A percentile compares a stretch with the other conserved stretches of the same genome.
phyloP scores from a whole-genome alignment of 2,888 invertebrate genomes.

The Brachyopa scutellaris region DNA sequence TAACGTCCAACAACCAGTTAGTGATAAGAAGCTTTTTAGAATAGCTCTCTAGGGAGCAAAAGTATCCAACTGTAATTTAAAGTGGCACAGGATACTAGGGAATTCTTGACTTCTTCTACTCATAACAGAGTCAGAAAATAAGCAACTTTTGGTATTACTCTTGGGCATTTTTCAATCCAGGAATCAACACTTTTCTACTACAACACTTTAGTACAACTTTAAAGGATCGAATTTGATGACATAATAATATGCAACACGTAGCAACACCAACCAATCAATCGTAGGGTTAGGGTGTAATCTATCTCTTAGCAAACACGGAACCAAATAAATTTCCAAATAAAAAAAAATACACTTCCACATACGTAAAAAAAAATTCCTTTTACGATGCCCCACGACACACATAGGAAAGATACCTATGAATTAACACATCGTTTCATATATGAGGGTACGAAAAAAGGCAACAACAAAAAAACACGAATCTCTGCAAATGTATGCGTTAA shows the following conservation, averaged over 20 bases:
- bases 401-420: slow-evolving; percentile 34
- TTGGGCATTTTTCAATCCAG: no score
- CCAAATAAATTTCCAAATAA: not conserved
- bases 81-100: slow-evolving; percentile 3
- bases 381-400: slow-evolving; percentile 5
- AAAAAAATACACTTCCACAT: slow-evolving; percentile 5
- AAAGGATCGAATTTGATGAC: no score
- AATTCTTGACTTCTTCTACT: not conserved
- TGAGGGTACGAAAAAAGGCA: slow-evolving; percentile 20
- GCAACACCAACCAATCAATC: not conserved
- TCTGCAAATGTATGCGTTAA: slow-evolving; percentile 61
- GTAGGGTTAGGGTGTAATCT: not conserved
- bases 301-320: not conserved
- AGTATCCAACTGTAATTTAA: not conserved
- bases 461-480: slow-evolving; percentile 20
- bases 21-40: not conserved
- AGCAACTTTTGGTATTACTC: no score
- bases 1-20: not conserved
- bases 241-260: slow-evolving; percentile 17
- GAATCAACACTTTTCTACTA: no score
- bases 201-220: no score
- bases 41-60: not conserved
- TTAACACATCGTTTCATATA: slow-evolving; percentile 47
- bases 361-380: slow-evolving; percentile 2
- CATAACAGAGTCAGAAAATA: not conserved